phyloP scores from a whole-genome alignment of 37 sponge, comb jelly and placozoan species.

The Corticium candelabrum region DNA sequence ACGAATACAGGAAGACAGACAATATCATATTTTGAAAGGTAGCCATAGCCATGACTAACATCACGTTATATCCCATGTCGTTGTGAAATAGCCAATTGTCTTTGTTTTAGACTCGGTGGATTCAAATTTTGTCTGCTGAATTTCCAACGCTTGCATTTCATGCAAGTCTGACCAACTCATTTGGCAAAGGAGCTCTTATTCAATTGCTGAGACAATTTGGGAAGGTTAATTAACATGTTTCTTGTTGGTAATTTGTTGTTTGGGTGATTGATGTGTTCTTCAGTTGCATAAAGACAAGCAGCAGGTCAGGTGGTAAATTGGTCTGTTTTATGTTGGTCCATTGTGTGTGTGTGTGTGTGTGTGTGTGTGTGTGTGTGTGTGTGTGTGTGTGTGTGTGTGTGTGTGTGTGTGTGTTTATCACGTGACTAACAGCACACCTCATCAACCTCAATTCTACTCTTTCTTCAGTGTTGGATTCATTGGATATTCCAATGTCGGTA shows the following conservation, averaged over 20 bases:
- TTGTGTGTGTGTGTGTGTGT: no score
- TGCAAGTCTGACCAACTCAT: constrained; percentile 87
- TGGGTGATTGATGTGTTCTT: no score
- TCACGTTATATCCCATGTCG: not conserved
- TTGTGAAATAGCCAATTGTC: not conserved
- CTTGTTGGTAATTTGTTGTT: no score
- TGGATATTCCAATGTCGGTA: constrained; percentile 97
- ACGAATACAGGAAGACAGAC: no score
- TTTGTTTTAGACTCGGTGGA: constrained; percentile 38
- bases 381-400: not conserved
- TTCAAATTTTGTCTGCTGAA: constrained; percentile 69
- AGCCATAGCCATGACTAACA: no score
- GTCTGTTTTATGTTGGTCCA: not conserved
- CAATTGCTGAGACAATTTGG: constrained; percentile 93
- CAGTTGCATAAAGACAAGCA: constrained; percentile 93
- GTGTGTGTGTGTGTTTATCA: no score
- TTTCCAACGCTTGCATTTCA: constrained; percentile 97
- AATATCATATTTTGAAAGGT: no score
- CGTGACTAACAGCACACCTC: not conserved
- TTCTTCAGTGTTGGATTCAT: constrained; percentile 91
- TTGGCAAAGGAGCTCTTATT: constrained; percentile 97
- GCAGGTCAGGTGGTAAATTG: constrained; percentile 64
- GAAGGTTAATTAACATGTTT: no score
- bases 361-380: not conserved
- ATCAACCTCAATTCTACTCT: not conserved